Evolutionary conservation across 2,797 vertebrate genomes (phyloP), one percentile per base, ranked within the genome.

Genomic region (Chaunax sp.): DNA sequence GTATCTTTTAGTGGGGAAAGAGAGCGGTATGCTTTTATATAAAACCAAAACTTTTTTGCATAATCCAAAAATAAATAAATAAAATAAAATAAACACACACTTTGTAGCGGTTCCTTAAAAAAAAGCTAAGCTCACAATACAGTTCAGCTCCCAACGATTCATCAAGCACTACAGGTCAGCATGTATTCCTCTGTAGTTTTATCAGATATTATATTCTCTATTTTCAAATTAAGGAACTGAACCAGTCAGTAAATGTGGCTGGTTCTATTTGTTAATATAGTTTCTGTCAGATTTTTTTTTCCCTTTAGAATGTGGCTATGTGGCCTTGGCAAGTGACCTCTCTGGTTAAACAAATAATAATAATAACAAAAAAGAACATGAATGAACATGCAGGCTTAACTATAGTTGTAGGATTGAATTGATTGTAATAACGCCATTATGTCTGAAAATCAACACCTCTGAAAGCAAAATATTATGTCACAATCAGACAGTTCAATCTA

Each of bases 21-120:
- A 56, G 58, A 35, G 49, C 47, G 20, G 37, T 41, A 12, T 25
- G 6, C 20, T 49, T 78, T 80, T 67, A 77, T 76, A 41, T 62
- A 67, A 74, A 72, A 62, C 26, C 14, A 51, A 37, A 56, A 62
- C 13, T 16, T 35, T 18, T 75, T 61, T 78, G 71, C 56, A 59
- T 62, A 60, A 78, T 63, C 23, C 69, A 7, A 45, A 18, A 30
- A n/a, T n/a, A n/a, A n/a, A n/a, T n/a, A n/a, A n/a, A n/a, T n/a
- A n/a, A n/a, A n/a, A n/a, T n/a, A n/a, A n/a, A n/a, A n/a, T n/a
- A n/a, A n/a, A n/a, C n/a, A n/a, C n/a, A n/a, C n/a, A n/a, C n/a
- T n/a, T n/a, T n/a, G n/a, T n/a, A n/a, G n/a, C n/a, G n/a, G n/a
- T n/a, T n/a, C n/a, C n/a, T n/a, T n/a, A n/a, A n/a, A n/a, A n/a